Base-by-base conservation (phyloP, 2,888 invertebrate genomes). In the Gordius sp. region DNA sequence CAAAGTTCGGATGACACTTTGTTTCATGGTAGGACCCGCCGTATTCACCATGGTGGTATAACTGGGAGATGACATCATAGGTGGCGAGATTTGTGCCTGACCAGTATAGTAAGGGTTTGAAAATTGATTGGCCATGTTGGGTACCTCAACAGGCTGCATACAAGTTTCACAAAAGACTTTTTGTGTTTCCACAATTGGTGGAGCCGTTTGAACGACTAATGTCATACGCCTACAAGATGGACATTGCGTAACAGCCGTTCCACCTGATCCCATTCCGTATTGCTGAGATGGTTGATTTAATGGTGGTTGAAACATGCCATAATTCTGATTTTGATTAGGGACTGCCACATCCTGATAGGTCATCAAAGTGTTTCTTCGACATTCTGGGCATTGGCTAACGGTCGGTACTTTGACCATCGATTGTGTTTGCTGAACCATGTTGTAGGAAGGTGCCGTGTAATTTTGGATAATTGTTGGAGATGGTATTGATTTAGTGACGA, bases 81-180 rank as follows among this genome's bases (percentile, higher is more conserved):
- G n/a, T n/a, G n/a, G n/a, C n/a, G n/a, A n/a, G n/a, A n/a, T n/a
- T n/a, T n/a, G n/a, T n/a, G n/a, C n/a, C n/a, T n/a, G n/a, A n/a
- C n/a, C n/a, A n/a, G n/a, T n/a, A n/a, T n/a, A n/a, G n/a, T n/a
- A n/a, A n/a, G n/a, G n/a, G n/a, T n/a, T n/a, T n/a, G n/a, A n/a
- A n/a, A n/a, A n/a, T n/a, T n/a, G n/a, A n/a, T n/a, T n/a, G n/a
- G 56, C 16, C 39, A 56, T 1, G 41, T 26, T 18, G 41, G 26
- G 28, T 56, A 56, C 54, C 28, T 4, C 56, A 28, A 53, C 24
- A 27, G 47, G 56, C 41, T 58, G 41, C 52, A 28, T 23, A 52
- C 55, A 16, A 28, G 58, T 23, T 54, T 54, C 56, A 27, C 33
- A 27, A 16, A 16, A 54, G 18, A 23, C 20, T 24, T 26, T 41